These are phyloP conservation scores for Endomychus coccineus DNA, from an alignment of 2,888 invertebrate species.

Conservation along the genomic window DNA sequence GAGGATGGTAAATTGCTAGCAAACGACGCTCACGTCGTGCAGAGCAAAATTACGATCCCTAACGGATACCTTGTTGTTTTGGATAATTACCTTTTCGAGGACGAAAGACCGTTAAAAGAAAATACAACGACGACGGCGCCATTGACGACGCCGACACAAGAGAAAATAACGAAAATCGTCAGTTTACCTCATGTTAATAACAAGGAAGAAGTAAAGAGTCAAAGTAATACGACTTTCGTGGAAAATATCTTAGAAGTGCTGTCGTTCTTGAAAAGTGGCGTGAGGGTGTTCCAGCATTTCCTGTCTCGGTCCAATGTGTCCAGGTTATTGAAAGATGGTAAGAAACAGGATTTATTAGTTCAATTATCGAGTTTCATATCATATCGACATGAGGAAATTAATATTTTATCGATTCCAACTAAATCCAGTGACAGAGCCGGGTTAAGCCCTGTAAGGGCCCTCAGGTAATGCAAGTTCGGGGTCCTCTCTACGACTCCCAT, in stretches of 20 bases:
- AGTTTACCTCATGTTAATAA: slow-evolving; percentile 24
- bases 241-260: slow-evolving; percentile 49
- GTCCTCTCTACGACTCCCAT: too few species aligned
- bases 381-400: too few species aligned
- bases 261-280: slow-evolving; percentile 54
- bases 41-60: slow-evolving; percentile 41
- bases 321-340: slow-evolving; percentile 48
- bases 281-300: slow-evolving; percentile 57
- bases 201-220: slow-evolving; percentile 28
- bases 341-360: too few species aligned
- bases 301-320: slow-evolving; percentile 55
- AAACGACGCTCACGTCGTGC: slow-evolving; percentile 42
- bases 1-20: slow-evolving; percentile 38
- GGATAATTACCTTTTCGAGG: slow-evolving; percentile 45
- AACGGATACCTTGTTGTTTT: slow-evolving; percentile 44
- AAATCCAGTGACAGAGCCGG: too few species aligned
- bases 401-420: too few species aligned
- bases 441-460: too few species aligned
- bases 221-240: slow-evolving; percentile 39
- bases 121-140: slow-evolving; percentile 19
- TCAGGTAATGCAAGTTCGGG: too few species aligned
- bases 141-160: too few species aligned
- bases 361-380: too few species aligned
- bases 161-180: slow-evolving; percentile 19
- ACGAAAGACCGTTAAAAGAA: slow-evolving; percentile 28